phyloP scores from a whole-genome alignment of 2,113 vertebrate genomes.

The Barbus barbus region DNA sequence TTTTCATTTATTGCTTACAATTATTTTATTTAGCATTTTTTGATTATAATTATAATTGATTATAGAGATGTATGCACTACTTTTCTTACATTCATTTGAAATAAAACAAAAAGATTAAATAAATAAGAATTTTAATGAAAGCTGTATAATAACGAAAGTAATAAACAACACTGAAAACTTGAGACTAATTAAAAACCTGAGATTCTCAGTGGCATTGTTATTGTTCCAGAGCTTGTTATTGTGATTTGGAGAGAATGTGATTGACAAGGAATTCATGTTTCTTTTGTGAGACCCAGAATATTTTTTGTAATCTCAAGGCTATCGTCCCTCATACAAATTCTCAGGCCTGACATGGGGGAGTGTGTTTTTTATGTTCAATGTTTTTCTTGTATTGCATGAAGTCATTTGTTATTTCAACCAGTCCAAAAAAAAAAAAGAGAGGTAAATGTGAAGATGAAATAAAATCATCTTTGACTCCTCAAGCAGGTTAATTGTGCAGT shows the following conservation, averaged over 20 bases:
- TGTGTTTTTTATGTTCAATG: conserved; percentile 13
- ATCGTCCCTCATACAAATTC: conserved; percentile 1
- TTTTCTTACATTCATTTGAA: not conserved
- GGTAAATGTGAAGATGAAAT: not conserved
- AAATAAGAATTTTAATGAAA: not conserved
- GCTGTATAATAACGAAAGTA: not conserved
- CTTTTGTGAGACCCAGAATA: conserved; percentile 34
- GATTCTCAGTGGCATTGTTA: not conserved
- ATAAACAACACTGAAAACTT: not conserved
- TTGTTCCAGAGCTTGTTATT: conserved; percentile 38
- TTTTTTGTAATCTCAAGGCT: conserved; percentile 48
- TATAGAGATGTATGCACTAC: not conserved
- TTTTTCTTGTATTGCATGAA: conserved; percentile 43
- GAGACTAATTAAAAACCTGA: not conserved
- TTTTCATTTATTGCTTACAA: too few relatives aligned
- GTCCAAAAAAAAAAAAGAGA: not conserved
- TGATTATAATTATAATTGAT: too few relatives aligned
- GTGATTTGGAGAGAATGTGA: conserved; percentile 15
- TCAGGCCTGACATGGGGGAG: conserved; percentile 10
- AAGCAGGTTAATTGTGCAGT: conserved; percentile 30
- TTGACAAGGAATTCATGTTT: conserved; percentile 37
- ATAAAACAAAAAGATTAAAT: not conserved
- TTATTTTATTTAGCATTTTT: not conserved
- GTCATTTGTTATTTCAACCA: not conserved
- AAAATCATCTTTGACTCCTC: conserved; percentile 19